phyloP scores from a whole-genome alignment of 2,888 invertebrate species.

The Pachliopta kotzebuea region DNA sequence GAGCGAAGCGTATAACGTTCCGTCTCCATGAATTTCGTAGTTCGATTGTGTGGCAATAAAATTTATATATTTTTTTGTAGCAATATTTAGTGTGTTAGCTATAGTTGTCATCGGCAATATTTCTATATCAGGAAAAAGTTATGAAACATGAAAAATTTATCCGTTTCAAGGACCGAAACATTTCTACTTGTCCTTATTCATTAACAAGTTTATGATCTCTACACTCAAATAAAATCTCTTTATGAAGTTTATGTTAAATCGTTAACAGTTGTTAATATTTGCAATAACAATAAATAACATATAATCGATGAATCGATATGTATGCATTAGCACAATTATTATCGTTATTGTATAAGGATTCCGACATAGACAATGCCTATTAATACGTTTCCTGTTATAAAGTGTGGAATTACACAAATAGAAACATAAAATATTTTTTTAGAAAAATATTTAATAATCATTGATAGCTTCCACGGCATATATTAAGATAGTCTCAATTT shows the following conservation, averaged over 20 bases:
- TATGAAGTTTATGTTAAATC: constrained; percentile 4
- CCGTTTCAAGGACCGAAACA: background rate
- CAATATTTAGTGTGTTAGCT: background rate
- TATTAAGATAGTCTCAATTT: background rate
- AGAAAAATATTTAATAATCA: constrained; percentile 7
- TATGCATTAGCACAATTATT: constrained; percentile 19
- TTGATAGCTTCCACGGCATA: constrained; percentile 2
- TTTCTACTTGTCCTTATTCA: background rate
- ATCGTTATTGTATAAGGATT: constrained; percentile 22
- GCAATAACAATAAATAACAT: constrained; percentile 22
- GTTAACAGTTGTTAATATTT: constrained; percentile 13
- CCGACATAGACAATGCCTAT: constrained; percentile 24
- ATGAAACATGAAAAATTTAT: background rate
- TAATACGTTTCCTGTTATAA: constrained; percentile 27
- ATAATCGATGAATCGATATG: constrained; percentile 22
- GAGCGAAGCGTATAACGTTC: constrained; percentile 66
- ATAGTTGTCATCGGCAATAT: background rate
- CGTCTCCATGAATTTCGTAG: constrained; percentile 50
- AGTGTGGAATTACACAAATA: constrained; percentile 12
- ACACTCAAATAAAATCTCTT: background rate
- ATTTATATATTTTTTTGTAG: background rate
- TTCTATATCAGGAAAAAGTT: background rate
- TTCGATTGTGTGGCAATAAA: constrained; percentile 28
- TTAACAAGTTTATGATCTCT: constrained; percentile 9
- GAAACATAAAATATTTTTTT: constrained; percentile 17